phyloP scores from a whole-genome alignment of 2,797 vertebrate species.

The Eidolon dupreanum region DNA sequence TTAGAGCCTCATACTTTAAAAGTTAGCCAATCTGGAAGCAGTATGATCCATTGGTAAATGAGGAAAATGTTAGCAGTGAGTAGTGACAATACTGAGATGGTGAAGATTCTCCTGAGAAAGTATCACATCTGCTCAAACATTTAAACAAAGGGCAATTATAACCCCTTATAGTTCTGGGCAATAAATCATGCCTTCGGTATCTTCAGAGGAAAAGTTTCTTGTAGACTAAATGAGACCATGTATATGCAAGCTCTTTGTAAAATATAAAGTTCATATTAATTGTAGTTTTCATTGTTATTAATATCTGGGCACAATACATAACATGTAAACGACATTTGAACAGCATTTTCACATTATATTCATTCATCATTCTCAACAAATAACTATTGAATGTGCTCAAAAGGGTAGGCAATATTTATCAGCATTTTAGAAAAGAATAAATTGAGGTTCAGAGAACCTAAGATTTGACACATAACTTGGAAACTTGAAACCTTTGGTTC shows the following conservation, averaged over 20 bases:
- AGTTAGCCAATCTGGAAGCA: neutral
- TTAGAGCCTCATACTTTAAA: neutral
- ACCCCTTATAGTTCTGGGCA: neutral
- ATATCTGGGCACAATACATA: neutral
- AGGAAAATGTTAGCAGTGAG: neutral
- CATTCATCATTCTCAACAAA: conserved; percentile 12
- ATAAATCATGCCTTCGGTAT: neutral
- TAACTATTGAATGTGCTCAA: neutral
- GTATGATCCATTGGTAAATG: neutral
- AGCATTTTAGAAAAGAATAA: conserved; percentile 32
- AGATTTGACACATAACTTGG: neutral
- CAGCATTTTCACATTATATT: neutral
- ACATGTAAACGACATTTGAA: neutral
- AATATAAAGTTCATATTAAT: neutral
- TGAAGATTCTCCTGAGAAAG: neutral
- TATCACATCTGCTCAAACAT: neutral
- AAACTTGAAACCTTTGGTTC: neutral
- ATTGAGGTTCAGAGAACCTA: neutral
- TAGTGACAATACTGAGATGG: neutral
- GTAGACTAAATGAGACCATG: neutral
- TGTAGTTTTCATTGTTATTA: neutral
- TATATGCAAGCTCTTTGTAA: neutral
- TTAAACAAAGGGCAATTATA: neutral
- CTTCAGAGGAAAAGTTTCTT: neutral
- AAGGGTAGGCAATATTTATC: neutral